A percentile compares a stretch with the other conserved stretches of the same genome.
Conservation (phyloP, 1,140 invertebrate genomes). For the Solen grandis region DNA sequence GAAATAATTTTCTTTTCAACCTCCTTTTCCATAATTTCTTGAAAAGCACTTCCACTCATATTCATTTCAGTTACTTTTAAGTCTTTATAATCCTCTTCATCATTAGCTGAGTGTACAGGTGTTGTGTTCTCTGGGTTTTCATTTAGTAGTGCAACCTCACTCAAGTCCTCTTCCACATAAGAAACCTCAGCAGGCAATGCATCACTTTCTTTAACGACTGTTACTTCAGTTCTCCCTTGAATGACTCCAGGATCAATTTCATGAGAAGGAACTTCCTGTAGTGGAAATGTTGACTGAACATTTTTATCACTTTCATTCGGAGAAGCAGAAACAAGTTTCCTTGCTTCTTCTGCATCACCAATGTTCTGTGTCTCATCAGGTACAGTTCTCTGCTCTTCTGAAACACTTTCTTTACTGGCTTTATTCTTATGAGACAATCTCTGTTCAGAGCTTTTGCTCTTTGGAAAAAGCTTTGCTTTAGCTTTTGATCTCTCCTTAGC, state of each 20-base stretch:
- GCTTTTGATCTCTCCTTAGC: slow-evolving; percentile 47
- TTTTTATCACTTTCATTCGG: background rate
- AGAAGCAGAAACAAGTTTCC: background rate
- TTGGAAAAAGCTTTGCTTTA: slow-evolving; percentile 48
- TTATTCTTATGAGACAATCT: too few species aligned
- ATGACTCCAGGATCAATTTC: background rate
- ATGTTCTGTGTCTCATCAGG: too few species aligned
- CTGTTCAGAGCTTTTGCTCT: too few species aligned
- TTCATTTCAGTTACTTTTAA: background rate
- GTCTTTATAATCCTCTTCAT: slow-evolving; percentile 1
- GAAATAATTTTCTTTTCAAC: too few species aligned
- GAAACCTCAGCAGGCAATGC: background rate
- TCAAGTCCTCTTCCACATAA: background rate
- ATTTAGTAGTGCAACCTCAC: background rate
- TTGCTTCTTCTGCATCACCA: background rate
- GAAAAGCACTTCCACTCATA: background rate
- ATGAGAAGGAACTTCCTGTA: too few species aligned
- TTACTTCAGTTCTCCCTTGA: background rate
- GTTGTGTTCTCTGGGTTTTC: background rate
- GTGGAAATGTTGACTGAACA: too few species aligned
- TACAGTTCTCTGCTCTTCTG: too few species aligned
- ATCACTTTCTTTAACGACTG: background rate
- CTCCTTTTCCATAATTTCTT: background rate
- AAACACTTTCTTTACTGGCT: too few species aligned
- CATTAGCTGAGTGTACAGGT: too few species aligned